A percentile compares a stretch with the other conserved stretches of the same genome.
phyloP scores from a whole-genome alignment of 2,888 invertebrate genomes.

The Rhamphomyia laevipes region DNA sequence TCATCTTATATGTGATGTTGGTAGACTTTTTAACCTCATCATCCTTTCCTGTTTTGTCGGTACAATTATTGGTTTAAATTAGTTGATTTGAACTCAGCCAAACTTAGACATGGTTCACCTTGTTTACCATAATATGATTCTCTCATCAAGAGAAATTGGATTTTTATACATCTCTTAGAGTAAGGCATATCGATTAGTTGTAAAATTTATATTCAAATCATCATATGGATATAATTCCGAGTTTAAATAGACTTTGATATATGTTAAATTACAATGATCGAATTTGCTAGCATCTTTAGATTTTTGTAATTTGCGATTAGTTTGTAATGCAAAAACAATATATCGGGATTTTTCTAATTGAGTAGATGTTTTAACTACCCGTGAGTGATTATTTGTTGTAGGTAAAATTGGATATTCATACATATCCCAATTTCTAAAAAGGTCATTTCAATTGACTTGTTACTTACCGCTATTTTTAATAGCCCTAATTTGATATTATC shows the following conservation, averaged over 20 bases:
- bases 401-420: conserved; percentile 26
- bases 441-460: conserved; percentile 2
- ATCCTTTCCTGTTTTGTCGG: too few relatives aligned
- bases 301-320: conserved; percentile 23
- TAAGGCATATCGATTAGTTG: conserved; percentile 16
- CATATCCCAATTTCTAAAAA: conserved; percentile 30
- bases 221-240: conserved; percentile 27
- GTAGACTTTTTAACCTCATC: too few relatives aligned
- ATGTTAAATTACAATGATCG: conserved; percentile 23
- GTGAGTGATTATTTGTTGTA: conserved; percentile 23
- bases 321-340: conserved; percentile 31
- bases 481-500: conserved; percentile 21
- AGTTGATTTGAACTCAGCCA: conserved; percentile 14
- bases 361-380: conserved; percentile 25
- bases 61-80: conserved; percentile 21
- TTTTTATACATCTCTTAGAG: conserved; percentile 20
- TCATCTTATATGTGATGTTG: too few relatives aligned
- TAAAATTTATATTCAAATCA: conserved; percentile 23
- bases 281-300: conserved; percentile 16
- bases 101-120: conserved; percentile 4
- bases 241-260: conserved; percentile 27
- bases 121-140: conserved; percentile 14
- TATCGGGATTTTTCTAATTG: conserved; percentile 30
- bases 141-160: too few relatives aligned
- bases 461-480: conserved; percentile 8